Conservation (phyloP, 2,797 vertebrate species). For the Tenualosa ilisha region DNA sequence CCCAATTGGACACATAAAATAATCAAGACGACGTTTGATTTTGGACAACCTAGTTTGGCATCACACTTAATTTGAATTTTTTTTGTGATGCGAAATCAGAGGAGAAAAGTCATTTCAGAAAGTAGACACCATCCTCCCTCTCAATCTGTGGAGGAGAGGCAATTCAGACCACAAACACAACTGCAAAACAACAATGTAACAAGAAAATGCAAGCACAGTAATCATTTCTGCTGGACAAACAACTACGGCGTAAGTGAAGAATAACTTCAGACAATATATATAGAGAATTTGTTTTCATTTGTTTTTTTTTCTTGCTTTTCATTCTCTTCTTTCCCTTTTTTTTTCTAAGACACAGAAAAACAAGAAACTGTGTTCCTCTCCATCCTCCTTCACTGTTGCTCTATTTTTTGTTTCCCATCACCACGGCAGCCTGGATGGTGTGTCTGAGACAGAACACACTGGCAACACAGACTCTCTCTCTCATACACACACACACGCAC, state of each 20-base stretch:
- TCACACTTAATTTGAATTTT: conserved; percentile 48
- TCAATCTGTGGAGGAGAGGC: conserved; percentile 73
- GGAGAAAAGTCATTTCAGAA: conserved; percentile 39
- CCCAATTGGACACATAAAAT: conserved; percentile 40
- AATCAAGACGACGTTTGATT: conserved; percentile 40
- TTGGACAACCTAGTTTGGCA: conserved; percentile 43
- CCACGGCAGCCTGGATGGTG: not conserved
- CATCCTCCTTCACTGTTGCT: conserved; percentile 43
- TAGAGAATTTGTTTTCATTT: conserved; percentile 15
- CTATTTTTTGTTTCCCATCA: conserved; percentile 43
- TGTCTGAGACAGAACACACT: conserved; percentile 15
- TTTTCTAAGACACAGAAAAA: not conserved
- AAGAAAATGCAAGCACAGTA: conserved; percentile 79
- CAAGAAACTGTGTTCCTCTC: conserved; percentile 45
- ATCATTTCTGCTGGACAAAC: conserved; percentile 78
- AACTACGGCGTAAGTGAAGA: conserved; percentile 60
- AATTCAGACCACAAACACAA: conserved; percentile 68
- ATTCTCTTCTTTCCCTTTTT: conserved; percentile 37
- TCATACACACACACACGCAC: not conserved
- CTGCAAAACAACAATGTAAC: conserved; percentile 50
- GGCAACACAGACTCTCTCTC: not conserved
- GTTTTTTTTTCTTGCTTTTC: conserved; percentile 50
- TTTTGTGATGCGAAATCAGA: conserved; percentile 35
- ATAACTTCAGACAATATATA: conserved; percentile 63
- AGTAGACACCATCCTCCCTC: conserved; percentile 54